Evolutionary conservation across 2,797 vertebrate genomes (phyloP).

Genomic region (Nannoperca obscura): DNA sequence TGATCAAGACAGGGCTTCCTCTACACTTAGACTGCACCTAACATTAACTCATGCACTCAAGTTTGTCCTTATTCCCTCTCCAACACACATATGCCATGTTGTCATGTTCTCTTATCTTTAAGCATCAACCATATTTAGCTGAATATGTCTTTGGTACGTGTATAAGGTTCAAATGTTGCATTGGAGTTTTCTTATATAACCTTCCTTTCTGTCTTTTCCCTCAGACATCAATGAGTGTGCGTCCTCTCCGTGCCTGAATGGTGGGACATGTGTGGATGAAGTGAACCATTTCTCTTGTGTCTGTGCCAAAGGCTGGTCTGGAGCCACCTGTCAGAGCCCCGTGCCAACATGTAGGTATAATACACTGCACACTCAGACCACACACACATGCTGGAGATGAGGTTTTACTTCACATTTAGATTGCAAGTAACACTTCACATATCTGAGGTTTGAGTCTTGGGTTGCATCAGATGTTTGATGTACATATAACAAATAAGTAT

Average conservation of each 20-base stretch:
- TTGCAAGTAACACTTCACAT: not conserved
- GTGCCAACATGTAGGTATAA: slow-evolving; percentile 85
- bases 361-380: slow-evolving; percentile 29
- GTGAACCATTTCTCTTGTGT: slow-evolving; percentile 86
- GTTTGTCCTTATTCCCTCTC: slow-evolving; percentile 19
- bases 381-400: slow-evolving; percentile 3
- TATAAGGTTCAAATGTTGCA: slow-evolving; percentile 14
- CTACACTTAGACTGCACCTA: slow-evolving; percentile 37
- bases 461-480: not conserved
- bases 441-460: not conserved
- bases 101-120: slow-evolving; percentile 45
- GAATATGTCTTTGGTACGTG: slow-evolving; percentile 41
- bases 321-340: slow-evolving; percentile 86
- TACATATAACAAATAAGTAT: slow-evolving; percentile 1
- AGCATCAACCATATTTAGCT: slow-evolving; percentile 68
- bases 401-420: slow-evolving; percentile 8
- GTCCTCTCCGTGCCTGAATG: slow-evolving; percentile 84
- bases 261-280: slow-evolving; percentile 87
- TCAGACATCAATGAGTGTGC: slow-evolving; percentile 86
- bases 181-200: not conserved
- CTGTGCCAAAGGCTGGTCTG: slow-evolving; percentile 88
- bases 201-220: slow-evolving; percentile 42
- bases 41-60: slow-evolving; percentile 36
- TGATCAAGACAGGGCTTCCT: slow-evolving; percentile 48
- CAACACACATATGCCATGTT: slow-evolving; percentile 32